A percentile compares a stretch with the other conserved stretches of the same genome.
These are phyloP conservation scores for Ifrita kowaldi DNA, from an alignment of 2,113 vertebrate species.

Conservation along the genomic window DNA sequence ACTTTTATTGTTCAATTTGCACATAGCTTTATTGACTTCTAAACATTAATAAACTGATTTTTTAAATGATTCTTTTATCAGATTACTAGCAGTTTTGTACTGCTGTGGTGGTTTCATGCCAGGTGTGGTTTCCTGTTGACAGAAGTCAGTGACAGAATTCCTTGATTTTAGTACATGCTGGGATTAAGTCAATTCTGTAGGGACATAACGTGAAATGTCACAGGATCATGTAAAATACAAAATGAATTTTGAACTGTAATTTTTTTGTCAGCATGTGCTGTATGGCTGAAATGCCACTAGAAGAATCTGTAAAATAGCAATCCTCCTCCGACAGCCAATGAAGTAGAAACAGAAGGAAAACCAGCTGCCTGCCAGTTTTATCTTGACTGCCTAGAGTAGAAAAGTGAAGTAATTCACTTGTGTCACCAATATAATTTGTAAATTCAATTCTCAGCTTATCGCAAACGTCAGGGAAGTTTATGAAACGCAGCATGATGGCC, in stretches of 20 bases:
- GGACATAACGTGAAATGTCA: neutral
- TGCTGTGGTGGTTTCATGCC: neutral
- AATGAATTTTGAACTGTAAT: neutral
- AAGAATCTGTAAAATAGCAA: neutral
- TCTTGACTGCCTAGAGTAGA: neutral
- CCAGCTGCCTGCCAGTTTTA: neutral
- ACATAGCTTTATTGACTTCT: conserved; percentile 82
- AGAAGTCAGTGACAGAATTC: neutral
- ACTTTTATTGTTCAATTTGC: conserved; percentile 79
- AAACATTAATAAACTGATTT: conserved; percentile 86
- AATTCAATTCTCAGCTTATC: neutral
- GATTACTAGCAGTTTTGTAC: neutral
- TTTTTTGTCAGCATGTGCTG: neutral
- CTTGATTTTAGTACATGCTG: neutral
- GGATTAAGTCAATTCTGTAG: neutral
- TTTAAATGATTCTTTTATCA: conserved; percentile 54
- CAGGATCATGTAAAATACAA: neutral
- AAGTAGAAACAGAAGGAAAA: neutral
- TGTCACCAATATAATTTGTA: accelerated
- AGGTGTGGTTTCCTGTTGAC: neutral
- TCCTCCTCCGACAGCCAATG: neutral
- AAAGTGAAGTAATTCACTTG: neutral
- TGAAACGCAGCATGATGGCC: neutral
- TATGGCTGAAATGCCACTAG: neutral
- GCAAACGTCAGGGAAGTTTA: neutral